Base-by-base conservation (phyloP, 2,888 invertebrate genomes). In the Lasioglossum lativentre region DNA sequence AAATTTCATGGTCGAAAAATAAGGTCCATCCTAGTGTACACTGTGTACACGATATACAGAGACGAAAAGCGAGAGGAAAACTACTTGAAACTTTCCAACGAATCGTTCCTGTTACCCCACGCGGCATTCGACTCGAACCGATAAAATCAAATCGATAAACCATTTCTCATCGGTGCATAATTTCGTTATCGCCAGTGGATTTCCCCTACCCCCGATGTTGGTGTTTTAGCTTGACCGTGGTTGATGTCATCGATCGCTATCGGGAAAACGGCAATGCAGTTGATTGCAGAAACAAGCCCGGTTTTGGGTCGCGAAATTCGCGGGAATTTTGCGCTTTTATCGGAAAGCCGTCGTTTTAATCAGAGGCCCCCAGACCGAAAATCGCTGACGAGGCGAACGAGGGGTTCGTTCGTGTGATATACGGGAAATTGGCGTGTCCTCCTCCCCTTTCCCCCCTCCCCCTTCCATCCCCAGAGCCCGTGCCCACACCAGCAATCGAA, bases 281-380 rank as follows among this genome's bases (percentile, higher is more conserved):
- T 89, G 89, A 89, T 90, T 89, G 89, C 84, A 86, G 88, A 89
- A 89, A 89, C 90, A 90, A 88, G 86, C 78, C 84, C 63, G 87
- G 82, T 76, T 86, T 85, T 79, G 83, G 86, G 76, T 83, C 81
- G 86, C 79, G 84, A 88, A 86, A 89, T 89, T 89, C 89, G 79
- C 77, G 83, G 86, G 82, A 88, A 90, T 91, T 91, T 88, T 80
- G 86, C 63, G 88, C 90, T 88, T 90, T 91, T 90, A 88, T 90
- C 88, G 91, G 88, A 85, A 86, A 87, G 84, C 88, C 88, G 91
- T 90, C 86, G 88, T 87, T 91, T 87, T 88, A 85, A 87, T 90
- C 88, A 88, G 85, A 84, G 89, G 0, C 40, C 14, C 63, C 80
- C 80, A 75, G 79, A 75, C 78, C 86, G 87, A 87, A 91, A 90